Percentiles rank a stretch among this genome's conserved stretches.
Conservation (phyloP, 2,113 vertebrate genomes). For the Melozone crissalis region DNA sequence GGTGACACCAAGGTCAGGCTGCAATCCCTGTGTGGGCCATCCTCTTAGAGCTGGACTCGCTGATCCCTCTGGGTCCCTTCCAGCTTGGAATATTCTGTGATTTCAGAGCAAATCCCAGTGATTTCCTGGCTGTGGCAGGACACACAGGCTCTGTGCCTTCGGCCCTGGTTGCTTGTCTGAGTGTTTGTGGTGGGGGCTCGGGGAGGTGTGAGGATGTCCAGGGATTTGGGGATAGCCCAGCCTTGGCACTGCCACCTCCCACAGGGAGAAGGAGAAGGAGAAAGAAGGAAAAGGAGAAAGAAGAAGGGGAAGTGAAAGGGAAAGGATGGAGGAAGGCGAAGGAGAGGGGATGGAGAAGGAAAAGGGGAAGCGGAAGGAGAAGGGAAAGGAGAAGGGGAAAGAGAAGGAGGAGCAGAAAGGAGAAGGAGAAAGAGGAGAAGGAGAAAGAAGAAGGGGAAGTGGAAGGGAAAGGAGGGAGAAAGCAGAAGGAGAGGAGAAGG, state of each 20-base stretch:
- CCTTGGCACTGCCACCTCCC: accelerated
- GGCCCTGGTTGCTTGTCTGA: accelerated
- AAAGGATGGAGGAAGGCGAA: no score
- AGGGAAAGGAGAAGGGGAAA: no score
- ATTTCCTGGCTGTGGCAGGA: neutral
- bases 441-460: no score
- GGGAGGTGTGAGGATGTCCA: accelerated
- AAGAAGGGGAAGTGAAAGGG: accelerated
- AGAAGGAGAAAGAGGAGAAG: no score
- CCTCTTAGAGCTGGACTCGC: accelerated
- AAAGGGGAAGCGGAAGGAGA: no score
- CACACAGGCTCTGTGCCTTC: accelerated
- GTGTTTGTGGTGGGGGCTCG: accelerated
- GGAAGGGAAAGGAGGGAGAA: no score
- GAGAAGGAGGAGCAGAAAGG: no score
- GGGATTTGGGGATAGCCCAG: neutral
- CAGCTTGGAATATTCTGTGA: accelerated
- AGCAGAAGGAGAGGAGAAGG: no score
- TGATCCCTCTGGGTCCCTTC: neutral
- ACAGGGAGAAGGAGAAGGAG: neutral
- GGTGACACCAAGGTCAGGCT: accelerated
- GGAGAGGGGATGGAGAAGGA: no score
- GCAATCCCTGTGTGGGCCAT: accelerated
- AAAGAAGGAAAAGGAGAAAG: no score
- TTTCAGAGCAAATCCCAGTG: neutral